These are phyloP conservation scores for Limnodromus scolopaceus DNA, from an alignment of 2,797 vertebrate species.

Conservation along the genomic window DNA sequence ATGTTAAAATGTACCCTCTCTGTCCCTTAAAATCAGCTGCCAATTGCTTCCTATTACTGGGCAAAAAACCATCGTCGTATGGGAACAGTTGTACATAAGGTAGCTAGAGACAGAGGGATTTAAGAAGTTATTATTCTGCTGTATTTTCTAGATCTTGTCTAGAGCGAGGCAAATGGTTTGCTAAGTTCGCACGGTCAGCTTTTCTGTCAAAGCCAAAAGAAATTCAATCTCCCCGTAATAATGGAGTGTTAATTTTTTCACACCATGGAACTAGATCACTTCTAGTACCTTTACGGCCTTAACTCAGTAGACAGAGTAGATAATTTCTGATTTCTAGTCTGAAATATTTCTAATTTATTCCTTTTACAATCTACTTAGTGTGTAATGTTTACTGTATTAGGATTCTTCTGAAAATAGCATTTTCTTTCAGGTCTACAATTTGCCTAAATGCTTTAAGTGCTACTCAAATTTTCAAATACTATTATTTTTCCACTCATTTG, in stretches of 20 bases:
- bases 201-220: background rate
- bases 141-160: background rate
- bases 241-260: background rate
- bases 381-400: background rate
- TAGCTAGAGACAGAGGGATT: background rate
- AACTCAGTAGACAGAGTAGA: background rate
- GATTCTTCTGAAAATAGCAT: background rate
- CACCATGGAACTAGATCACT: background rate
- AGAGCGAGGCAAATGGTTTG: background rate
- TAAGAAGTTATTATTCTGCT: background rate
- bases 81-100: background rate
- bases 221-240: background rate
- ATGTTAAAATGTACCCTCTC: background rate
- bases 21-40: background rate
- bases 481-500: background rate
- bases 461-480: background rate
- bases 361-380: background rate
- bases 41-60: background rate
- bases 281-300: background rate
- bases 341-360: background rate
- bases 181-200: background rate
- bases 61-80: background rate
- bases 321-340: background rate
- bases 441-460: background rate
- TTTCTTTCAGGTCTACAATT: constrained; percentile 1